Base-by-base conservation (phyloP, 2,888 invertebrate genomes). In the Pachydiplax longipennis region DNA sequence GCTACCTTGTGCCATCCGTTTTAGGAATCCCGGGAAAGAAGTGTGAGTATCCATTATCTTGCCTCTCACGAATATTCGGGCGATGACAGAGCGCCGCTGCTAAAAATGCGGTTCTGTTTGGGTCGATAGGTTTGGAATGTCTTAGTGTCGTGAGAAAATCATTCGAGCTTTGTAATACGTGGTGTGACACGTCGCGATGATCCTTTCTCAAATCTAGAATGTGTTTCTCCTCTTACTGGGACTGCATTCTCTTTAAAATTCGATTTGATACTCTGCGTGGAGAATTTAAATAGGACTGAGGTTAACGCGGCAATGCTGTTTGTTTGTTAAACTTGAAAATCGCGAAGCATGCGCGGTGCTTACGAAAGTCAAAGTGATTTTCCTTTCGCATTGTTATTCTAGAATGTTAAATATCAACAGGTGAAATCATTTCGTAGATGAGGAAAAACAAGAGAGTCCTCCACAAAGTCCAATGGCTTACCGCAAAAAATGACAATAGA, bases 1-100 rank as follows among this genome's bases (percentile, higher is more conserved):
- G 90, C 90, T 92, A 91, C 40, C 90, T 90, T 25, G 90, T 91
- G 12, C 91, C 91, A 31, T 90, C 91, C 40, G 91, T 91, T 13
- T n/a, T 91, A 90, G 91, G 91, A 15, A 90, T 91, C 15, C 91
- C 92, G 8, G 92, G 91, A 35, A 91, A 48, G 80, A 91, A 91
- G 92, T 91, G 92, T 92, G 82, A 91, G 91, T 91, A 73, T 44
- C 40, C 6, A 44, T 44, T 44, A 0, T 44, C 10, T 10, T 10
- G 44, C 35, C 35, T 73, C 13, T 25, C 12, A 25, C 73, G 18
- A 73, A 25, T 25, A 5, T 31, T 31, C 73, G 31, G 25, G 12
- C 31, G 31, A 5, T 73, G 73, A 31, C 73, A 31, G 8, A 13
- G 5, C 18, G 65, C 65, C 25, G 4, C 15, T 73, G 5, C 31